phyloP scores from a whole-genome alignment of 2,113 vertebrate species.

The Carassius carassius region DNA sequence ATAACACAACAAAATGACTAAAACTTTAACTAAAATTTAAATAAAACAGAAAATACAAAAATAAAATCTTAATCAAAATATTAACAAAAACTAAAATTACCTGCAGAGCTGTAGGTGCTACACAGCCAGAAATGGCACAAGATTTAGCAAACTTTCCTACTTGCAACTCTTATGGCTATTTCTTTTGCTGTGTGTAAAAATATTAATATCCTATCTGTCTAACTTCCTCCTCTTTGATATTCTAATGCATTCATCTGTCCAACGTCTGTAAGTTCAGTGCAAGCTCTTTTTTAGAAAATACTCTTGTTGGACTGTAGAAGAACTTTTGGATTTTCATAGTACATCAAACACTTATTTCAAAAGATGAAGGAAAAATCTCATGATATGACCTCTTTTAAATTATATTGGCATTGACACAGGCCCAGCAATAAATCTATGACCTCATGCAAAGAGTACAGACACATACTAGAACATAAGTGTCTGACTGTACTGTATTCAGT shows the following conservation, averaged over 20 bases:
- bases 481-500: constrained; percentile 40
- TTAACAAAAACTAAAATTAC: too few relatives aligned
- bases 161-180: neutral
- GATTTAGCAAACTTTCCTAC: neutral
- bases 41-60: neutral
- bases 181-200: neutral
- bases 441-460: constrained; percentile 13
- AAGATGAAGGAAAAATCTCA: constrained; percentile 4
- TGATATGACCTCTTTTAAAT: neutral
- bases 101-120: neutral
- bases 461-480: constrained; percentile 9
- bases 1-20: neutral
- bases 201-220: neutral
- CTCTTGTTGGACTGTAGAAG: neutral
- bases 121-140: neutral
- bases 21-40: too few relatives aligned
- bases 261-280: neutral
- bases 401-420: neutral
- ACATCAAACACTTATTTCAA: neutral
- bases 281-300: neutral
- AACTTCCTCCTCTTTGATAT: neutral
- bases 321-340: neutral
- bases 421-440: neutral
- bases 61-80: too few relatives aligned
- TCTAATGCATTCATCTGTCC: neutral